Evolutionary conservation across 2,888 invertebrate species (phyloP), one percentile per base, ranked within the genome.

Genomic region (Agriopis leucophaearia): DNA sequence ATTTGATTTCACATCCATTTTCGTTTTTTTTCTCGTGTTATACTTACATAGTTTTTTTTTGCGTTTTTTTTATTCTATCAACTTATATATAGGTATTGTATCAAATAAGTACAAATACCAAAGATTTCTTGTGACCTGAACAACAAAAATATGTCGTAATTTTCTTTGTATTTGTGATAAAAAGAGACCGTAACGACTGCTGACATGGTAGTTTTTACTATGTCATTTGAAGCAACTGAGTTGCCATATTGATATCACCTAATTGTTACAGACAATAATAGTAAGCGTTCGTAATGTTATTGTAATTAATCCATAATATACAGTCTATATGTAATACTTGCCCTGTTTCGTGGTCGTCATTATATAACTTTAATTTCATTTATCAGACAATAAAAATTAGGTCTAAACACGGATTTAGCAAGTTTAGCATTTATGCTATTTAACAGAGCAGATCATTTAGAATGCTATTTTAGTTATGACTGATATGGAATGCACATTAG

Each of bases 221-320:
- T 40, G 58, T 58, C 58, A 36, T 16, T 18, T 52, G 36, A 48
- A 48, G 68, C 64, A 64, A 68, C 63, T 66, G 66, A 74, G 70
- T 69, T 74, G 74, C 74, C 66, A 68, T 63, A 76, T 70, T 50
- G 1, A 38, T 38, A 71, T 71, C 71, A 67, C 67, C 67, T 70
- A 72, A 74, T 76, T 78, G 77, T 81, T 79, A 74, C 82, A 81
- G 84, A 84, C 84, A 84, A 84, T 84, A 85, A 83, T 82, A 81
- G 70, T 76, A 74, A 75, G 72, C 54, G 65, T 69, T 70, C 73
- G 72, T 79, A 76, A 76, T 77, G 75, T 77, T 75, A 59, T 76
- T 78, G 74, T 79, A 75, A 78, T 77, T 66, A 72, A 66, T 70
- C 77, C 66, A 59, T 74, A 61, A 50, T 50, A 59, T 74, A 70